phyloP scores from a whole-genome alignment of 2,113 vertebrate species.

The Arvicanthis niloticus region DNA sequence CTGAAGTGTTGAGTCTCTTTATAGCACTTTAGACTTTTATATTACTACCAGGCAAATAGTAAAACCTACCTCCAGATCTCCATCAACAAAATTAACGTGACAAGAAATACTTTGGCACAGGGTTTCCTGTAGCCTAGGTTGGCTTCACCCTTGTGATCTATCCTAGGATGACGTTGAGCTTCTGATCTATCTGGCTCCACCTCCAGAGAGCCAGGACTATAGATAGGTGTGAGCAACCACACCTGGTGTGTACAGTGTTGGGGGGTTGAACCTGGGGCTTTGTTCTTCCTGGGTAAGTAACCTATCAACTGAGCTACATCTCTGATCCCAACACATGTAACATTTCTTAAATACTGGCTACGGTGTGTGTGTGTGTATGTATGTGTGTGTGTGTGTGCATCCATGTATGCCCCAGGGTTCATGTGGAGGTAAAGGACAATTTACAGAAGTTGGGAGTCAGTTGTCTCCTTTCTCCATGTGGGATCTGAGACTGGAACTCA shows the following conservation, averaged over 20 bases:
- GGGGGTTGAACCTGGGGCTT: neutral
- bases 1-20: neutral
- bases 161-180: neutral
- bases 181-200: too few species aligned
- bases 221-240: neutral
- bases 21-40: conserved; percentile 6
- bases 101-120: neutral
- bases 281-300: too few species aligned
- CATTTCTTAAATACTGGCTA: neutral
- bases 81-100: neutral
- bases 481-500: neutral
- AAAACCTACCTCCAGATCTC: neutral
- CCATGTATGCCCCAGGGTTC: neutral
- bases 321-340: neutral
- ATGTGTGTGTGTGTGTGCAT: neutral
- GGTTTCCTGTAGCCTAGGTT: neutral
- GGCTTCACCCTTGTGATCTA: neutral
- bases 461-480: neutral
- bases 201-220: too few species aligned
- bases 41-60: neutral
- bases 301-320: neutral
- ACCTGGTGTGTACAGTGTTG: too few species aligned
- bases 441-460: neutral
- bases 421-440: neutral
- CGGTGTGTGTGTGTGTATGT: neutral